Percentiles rank a stretch among this genome's conserved stretches.
Conservation (phyloP, 2,888 invertebrate genomes). For the Autographa gamma region DNA sequence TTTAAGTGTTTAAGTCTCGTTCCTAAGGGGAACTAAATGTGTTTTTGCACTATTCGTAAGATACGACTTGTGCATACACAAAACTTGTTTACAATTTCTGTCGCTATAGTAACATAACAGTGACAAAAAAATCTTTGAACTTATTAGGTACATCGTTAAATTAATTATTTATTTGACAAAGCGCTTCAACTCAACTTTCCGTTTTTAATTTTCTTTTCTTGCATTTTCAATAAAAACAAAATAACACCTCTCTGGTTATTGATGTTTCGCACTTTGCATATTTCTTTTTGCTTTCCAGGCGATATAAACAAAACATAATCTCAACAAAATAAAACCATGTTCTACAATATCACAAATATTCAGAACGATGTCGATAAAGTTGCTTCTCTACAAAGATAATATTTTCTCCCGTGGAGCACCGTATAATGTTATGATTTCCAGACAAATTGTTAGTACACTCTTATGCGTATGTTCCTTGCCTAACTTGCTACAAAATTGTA, state of each 20-base stretch:
- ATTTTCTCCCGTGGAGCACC: slow-evolving; percentile 30
- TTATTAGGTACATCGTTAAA: no score
- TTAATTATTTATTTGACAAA: no score
- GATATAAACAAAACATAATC: slow-evolving; percentile 21
- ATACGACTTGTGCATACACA: no score
- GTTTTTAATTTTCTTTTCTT: no score
- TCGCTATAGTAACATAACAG: no score
- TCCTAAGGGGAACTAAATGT: no score
- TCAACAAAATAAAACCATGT: slow-evolving; percentile 38
- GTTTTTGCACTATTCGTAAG: no score
- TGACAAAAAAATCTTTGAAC: no score
- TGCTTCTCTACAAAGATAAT: slow-evolving; percentile 35
- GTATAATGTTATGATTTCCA: slow-evolving; percentile 39
- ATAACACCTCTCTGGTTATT: background rate
- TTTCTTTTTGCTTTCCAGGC: background rate
- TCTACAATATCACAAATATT: slow-evolving; percentile 51
- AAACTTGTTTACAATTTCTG: no score
- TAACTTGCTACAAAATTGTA: slow-evolving; percentile 3
- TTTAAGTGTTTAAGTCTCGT: no score
- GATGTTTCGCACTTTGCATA: background rate
- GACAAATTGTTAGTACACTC: slow-evolving; percentile 40
- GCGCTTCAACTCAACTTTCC: no score
- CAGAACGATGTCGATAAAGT: slow-evolving; percentile 41
- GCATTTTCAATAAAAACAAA: no score
- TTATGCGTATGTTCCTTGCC: slow-evolving; percentile 11